Evolutionary conservation across 2,797 vertebrate genomes (phyloP), one percentile per base, ranked within the genome.

Genomic region (Neosalanx taihuensis): DNA sequence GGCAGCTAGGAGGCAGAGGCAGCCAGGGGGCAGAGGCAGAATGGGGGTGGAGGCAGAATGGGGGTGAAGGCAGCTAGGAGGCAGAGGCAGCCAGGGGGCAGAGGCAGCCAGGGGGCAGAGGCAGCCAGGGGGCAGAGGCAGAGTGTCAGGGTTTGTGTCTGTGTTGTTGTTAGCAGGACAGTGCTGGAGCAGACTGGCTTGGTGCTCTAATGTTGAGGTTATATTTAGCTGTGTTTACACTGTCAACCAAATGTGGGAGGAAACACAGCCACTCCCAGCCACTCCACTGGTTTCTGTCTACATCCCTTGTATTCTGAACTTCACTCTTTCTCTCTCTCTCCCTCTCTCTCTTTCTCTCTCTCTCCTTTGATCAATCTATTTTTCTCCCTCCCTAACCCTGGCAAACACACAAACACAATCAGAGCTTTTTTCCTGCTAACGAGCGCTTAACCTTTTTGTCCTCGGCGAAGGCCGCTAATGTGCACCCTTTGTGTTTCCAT

Each of bases 391-490:
- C 0, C 62, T 33, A 4, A 10, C 62, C 3, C 37, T 12, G 33
- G 37, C 35, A 41, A 35, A 53, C 65, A 67, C 64, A 29, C 23
- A 67, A 37, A 66, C 3, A 31, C 65, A 67, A 12, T 17, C 49
- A 17, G 12, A 53, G 4, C 10, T 35, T 33, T 35, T 64, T 5
- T 35, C 7, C 2, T 31, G 30, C 37, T 64, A 31, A 64, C 61
- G 17, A 64, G n/a, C 61, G 17, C 15, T 64, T 64, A 64, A 64
- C 61, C 31, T 64, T 64, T 31, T 33, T n/a, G 61, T 64, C 61
- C 61, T 64, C 9, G 35, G 61, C 35, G 17, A 33, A 64, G 17
- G 61, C 30, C 31, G 33, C 26, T 31, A 31, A 31, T 5, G 26
- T 62, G 29, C 31, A 6, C 62, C n/a, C 18, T n/a, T 3, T n/a